A percentile compares a stretch with the other conserved stretches of the same genome.
These are phyloP conservation scores for Automeris io DNA, from an alignment of 2,888 invertebrate species.

Conservation along the genomic window DNA sequence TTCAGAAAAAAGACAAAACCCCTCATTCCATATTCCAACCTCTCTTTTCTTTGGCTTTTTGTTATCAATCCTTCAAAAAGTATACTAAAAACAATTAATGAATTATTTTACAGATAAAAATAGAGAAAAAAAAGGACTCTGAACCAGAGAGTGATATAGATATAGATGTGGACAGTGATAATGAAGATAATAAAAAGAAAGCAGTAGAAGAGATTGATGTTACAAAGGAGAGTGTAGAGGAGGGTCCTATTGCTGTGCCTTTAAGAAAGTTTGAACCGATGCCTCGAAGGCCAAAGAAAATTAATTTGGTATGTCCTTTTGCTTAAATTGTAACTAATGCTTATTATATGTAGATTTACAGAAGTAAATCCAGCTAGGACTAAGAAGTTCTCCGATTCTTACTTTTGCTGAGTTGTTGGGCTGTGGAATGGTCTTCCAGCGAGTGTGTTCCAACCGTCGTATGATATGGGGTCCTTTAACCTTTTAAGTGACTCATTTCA, in stretches of 20 bases:
- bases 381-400: too few species aligned
- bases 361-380: too few species aligned
- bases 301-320: conserved; percentile 55
- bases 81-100: not conserved
- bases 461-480: too few species aligned
- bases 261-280: conserved; percentile 59
- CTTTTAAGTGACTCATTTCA: too few species aligned
- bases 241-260: conserved; percentile 46
- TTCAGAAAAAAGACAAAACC: too few species aligned
- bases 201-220: conserved; percentile 10
- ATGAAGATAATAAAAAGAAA: conserved; percentile 30
- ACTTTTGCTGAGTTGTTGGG: too few species aligned
- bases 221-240: conserved; percentile 18
- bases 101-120: conserved; percentile 66
- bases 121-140: conserved; percentile 64
- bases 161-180: conserved; percentile 77
- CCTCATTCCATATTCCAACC: too few species aligned
- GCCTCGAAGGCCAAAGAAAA: conserved; percentile 70
- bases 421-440: too few species aligned
- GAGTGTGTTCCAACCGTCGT: too few species aligned
- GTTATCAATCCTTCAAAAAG: not conserved
- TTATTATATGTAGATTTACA: too few species aligned
- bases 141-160: conserved; percentile 77
- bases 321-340: not conserved
- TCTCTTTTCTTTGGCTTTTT: conserved; percentile 2